Percentiles rank a stretch among this genome's conserved stretches.
Evolutionary conservation across 23 tunicate species (phyloP).

Genomic region (Ascidia mentula): DNA sequence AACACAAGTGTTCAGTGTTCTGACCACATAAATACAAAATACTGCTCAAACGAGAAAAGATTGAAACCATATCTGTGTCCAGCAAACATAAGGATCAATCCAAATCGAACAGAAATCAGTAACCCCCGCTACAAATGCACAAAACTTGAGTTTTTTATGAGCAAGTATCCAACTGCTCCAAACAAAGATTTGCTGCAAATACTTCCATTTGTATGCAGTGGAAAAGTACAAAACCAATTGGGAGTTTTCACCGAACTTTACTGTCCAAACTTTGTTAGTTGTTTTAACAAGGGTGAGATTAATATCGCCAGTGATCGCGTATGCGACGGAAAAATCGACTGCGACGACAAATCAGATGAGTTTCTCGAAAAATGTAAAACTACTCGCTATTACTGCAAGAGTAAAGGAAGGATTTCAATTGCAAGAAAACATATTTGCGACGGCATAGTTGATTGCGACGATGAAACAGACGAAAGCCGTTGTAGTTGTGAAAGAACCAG

Average conservation of each 20-base stretch:
- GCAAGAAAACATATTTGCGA: not conserved
- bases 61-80: not conserved
- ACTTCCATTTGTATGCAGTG: not conserved
- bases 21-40: not conserved
- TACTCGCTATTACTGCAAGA: not conserved
- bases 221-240: not conserved
- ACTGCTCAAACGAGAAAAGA: not conserved
- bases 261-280: not conserved
- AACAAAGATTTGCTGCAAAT: not conserved
- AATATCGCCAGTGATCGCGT: not conserved
- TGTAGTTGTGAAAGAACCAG: not conserved
- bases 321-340: conserved; percentile 2
- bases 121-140: not conserved
- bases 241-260: not conserved
- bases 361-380: not conserved
- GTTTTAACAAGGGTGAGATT: not conserved
- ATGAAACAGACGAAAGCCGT: conserved; percentile 10
- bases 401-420: not conserved
- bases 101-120: no score
- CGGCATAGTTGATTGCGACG: conserved; percentile 21
- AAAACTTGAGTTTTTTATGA: not conserved
- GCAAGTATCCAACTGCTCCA: not conserved
- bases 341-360: not conserved
- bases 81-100: not conserved
- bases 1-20: not conserved